Conservation (phyloP, 2,797 vertebrate genomes). For the Echiichthys vipera region DNA sequence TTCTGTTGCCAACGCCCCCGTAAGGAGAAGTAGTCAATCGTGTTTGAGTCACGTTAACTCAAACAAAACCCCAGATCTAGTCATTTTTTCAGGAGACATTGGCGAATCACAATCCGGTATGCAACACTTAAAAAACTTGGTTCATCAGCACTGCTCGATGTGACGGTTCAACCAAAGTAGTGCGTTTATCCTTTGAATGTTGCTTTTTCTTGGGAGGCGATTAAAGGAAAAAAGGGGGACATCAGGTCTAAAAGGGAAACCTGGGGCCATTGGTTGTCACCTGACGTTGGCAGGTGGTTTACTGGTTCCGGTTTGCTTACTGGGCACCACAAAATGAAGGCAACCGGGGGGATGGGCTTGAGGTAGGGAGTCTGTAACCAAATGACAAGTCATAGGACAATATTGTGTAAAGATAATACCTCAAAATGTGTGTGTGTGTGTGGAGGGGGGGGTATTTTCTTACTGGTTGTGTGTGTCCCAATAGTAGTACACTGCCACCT, state of each 20-base stretch:
- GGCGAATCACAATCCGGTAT: conserved; percentile 63
- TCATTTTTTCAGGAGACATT: conserved; percentile 28
- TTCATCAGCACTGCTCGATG: no score
- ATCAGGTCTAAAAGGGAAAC: no score
- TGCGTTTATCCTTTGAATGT: no score
- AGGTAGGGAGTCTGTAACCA: background rate
- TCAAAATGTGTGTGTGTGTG: background rate
- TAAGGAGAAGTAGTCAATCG: background rate
- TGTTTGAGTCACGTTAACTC: background rate
- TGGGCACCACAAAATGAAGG: conserved; percentile 31
- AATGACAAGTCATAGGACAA: conserved; percentile 45
- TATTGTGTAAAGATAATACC: conserved; percentile 1
- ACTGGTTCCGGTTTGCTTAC: conserved; percentile 39
- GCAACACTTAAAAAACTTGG: no score
- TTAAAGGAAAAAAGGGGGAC: no score
- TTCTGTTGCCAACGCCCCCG: background rate
- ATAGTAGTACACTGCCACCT: background rate
- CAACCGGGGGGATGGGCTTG: background rate
- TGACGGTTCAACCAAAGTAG: no score
- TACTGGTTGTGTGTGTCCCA: background rate
- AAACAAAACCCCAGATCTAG: background rate
- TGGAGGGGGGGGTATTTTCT: background rate
- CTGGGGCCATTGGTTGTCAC: no score
- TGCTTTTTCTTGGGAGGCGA: no score
- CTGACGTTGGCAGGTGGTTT: conserved; percentile 76